Evolutionary conservation across 2,888 invertebrate species (phyloP), one percentile per base, ranked within the genome.

Genomic region (Chaetoderma sp.): DNA sequence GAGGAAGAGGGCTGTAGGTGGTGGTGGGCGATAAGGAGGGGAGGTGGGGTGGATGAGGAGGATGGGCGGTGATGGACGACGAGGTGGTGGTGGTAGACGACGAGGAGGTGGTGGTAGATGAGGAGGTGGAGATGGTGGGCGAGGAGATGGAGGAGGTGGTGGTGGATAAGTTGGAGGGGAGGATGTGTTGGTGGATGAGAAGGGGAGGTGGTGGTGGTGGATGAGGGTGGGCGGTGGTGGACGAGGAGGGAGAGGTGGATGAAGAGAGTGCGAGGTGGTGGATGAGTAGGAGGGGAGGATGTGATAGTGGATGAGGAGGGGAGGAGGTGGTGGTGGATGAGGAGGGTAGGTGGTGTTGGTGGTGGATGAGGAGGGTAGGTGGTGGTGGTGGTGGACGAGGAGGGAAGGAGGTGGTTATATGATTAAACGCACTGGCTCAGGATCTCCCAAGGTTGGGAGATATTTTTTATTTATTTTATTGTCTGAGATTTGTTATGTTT

Each of bases 381-480:
- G 49, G 49, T n/a, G 21, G 49, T n/a, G 49, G 49, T n/a, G 49
- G 21, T 49, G 49, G 49, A 16, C 13, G 21, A 16, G 49, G 49
- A 16, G 49, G 49, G 10, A 21, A 21, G 10, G 21, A 21, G 10
- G 49, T 13, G n/a, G n/a, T n/a, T n/a, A n/a, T n/a, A n/a, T n/a
- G n/a, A n/a, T n/a, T n/a, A n/a, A n/a, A n/a, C n/a, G n/a, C n/a
- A n/a, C n/a, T n/a, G n/a, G n/a, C n/a, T n/a, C n/a, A n/a, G n/a
- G n/a, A n/a, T n/a, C n/a, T n/a, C n/a, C n/a, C n/a, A n/a, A n/a
- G n/a, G n/a, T n/a, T n/a, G n/a, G n/a, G n/a, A n/a, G n/a, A n/a
- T n/a, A n/a, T n/a, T n/a, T n/a, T n/a, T n/a, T n/a, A n/a, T n/a
- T n/a, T n/a, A n/a, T n/a, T n/a, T n/a, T n/a, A n/a, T n/a, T n/a